Evolutionary conservation across 2,797 vertebrate genomes (phyloP).

Genomic region (Phoxinus dragarum): DNA sequence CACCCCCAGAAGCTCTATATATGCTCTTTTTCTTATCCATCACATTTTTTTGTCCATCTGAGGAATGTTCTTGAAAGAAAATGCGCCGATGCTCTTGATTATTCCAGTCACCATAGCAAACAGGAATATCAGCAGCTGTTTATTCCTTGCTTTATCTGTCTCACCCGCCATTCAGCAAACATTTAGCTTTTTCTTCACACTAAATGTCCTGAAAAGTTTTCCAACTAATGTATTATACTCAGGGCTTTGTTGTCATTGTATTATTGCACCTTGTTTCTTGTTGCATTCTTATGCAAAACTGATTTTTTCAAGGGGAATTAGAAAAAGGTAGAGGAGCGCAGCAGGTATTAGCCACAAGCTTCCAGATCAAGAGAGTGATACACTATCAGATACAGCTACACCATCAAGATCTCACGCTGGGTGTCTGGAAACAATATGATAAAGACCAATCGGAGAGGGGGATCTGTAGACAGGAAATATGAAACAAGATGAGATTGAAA

Average conservation of each 20-base stretch:
- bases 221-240: not conserved
- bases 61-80: slow-evolving; percentile 64
- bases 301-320: not conserved
- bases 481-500: not conserved
- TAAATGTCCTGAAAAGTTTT: slow-evolving; percentile 8
- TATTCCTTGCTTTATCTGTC: slow-evolving; percentile 42
- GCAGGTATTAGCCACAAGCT: not conserved
- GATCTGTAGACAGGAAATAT: not conserved
- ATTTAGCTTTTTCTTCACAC: slow-evolving; percentile 7
- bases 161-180: slow-evolving; percentile 10
- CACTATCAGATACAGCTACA: slow-evolving; percentile 3
- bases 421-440: not conserved
- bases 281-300: not conserved
- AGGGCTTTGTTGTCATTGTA: not conserved
- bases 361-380: not conserved
- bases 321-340: not conserved
- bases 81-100: slow-evolving; percentile 64
- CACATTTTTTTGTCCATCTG: slow-evolving; percentile 55
- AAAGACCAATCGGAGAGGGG: not conserved
- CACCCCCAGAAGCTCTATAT: not conserved
- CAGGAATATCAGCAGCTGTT: slow-evolving; percentile 51
- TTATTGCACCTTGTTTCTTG: not conserved
- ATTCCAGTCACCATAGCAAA: slow-evolving; percentile 72
- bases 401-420: not conserved
- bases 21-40: not conserved